Percentiles rank a stretch among this genome's conserved stretches.
Conservation (phyloP, 2,797 vertebrate species). For the Calcarius lapponicus region DNA sequence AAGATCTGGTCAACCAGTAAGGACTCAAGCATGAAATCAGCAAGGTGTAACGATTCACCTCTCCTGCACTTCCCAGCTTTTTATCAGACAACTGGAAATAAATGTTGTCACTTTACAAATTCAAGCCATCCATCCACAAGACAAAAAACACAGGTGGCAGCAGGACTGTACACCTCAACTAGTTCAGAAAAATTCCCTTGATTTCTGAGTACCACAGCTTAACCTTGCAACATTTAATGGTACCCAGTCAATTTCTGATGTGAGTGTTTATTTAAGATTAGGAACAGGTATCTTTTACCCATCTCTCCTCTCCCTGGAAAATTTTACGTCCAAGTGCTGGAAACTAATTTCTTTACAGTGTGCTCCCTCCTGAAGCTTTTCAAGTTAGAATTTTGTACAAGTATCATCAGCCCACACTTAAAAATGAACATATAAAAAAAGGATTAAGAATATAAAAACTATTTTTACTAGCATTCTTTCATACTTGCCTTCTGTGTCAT, state of each 20-base stretch:
- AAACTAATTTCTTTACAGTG: background rate
- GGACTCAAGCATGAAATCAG: background rate
- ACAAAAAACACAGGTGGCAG: background rate
- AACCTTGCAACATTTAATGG: background rate
- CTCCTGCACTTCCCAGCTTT: background rate
- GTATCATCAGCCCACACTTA: background rate
- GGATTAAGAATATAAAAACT: background rate
- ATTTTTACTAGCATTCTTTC: background rate
- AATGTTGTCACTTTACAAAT: background rate
- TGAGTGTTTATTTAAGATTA: background rate
- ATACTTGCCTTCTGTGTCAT: slow-evolving; percentile 97
- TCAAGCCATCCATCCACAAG: accelerated
- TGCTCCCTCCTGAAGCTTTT: background rate
- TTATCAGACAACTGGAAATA: background rate
- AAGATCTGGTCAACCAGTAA: background rate
- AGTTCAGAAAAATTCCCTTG: background rate
- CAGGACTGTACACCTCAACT: background rate
- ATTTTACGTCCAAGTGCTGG: background rate
- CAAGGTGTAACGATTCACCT: background rate
- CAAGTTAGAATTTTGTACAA: background rate
- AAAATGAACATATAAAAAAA: background rate
- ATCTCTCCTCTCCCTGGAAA: background rate
- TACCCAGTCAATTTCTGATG: background rate
- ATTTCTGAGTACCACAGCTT: background rate
- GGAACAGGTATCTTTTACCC: background rate